Base-by-base conservation (phyloP, 2,797 vertebrate genomes). In the Rhinoraja longicauda region DNA sequence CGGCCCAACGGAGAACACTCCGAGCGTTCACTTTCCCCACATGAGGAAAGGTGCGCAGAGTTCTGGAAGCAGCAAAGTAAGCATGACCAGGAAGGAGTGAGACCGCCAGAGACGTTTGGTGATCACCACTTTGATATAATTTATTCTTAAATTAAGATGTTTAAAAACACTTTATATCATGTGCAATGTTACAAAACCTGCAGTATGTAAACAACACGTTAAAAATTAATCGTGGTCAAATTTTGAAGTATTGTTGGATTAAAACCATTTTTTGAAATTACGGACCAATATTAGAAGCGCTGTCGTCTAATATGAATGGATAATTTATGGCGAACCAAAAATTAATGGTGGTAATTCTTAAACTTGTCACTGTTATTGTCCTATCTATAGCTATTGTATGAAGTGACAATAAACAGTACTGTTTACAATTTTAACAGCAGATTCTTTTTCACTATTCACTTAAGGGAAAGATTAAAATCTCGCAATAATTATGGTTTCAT, bases 1-100 rank as follows among this genome's bases (percentile, higher is more conserved):
- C 4, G 98, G 98, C 5, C 98, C 98, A 12, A 99, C 98, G 0
- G 96, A 98, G 93, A 96, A 98, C 95, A 99, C 98, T 0, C 99
- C 98, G 21, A 96, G 96, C 0, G 97, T 99, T 73, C 97, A 98
- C 94, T 99, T 99, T 93, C 98, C 99, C 17, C 98, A 99, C 81
- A 97, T 99, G 97, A 99, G 97, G 96, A 97, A 95, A 94, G 97
- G 96, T 94, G 96, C 98, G 94, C 97, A 88, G 95, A 97, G 96
- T 75, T 84, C 96, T 2, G 93, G 95, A 1, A 95, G 95, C 26
- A 96, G 96, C 13, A 95, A 93, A 57, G 39, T 26, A 39, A 95
- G 96, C 0, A 94, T 96, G 86, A 95, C 97, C 75, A 97, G 97
- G 67, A 98, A 97, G 94, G 96, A 97, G 93, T 98, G 97, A 96